Percentiles rank a stretch among this genome's conserved stretches.
Evolutionary conservation across 2,797 vertebrate species (phyloP).

Genomic region (Cyprinodon diabolis): DNA sequence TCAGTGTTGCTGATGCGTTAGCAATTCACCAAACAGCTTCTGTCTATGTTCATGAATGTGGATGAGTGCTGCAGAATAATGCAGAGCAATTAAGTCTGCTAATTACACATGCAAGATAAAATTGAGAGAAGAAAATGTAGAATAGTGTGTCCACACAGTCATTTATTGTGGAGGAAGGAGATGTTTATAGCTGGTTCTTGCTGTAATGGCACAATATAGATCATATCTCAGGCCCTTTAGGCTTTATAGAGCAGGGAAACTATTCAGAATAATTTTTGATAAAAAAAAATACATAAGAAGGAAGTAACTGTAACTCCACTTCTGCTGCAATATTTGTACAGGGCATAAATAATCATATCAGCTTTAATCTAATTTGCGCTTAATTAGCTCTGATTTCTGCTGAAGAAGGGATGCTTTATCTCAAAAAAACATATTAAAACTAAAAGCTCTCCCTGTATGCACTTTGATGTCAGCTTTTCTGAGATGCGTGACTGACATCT

Average conservation of each 20-base stretch:
- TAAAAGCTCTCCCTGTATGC: no score
- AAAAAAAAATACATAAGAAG: neutral
- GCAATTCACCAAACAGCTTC: conserved; percentile 38
- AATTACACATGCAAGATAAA: conserved; percentile 55
- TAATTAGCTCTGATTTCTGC: no score
- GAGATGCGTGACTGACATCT: neutral
- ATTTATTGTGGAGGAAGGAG: conserved; percentile 9
- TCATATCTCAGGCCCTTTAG: conserved; percentile 31
- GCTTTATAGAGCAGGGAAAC: conserved; percentile 3
- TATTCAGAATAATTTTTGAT: conserved; percentile 16
- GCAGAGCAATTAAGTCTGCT: conserved; percentile 49
- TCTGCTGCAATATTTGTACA: no score
- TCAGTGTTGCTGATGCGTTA: conserved; percentile 36
- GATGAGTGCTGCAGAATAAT: conserved; percentile 16
- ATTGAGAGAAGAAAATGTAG: conserved; percentile 27
- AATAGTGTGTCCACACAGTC: conserved; percentile 23
- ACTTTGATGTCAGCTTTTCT: neutral
- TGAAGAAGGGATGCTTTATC: neutral
- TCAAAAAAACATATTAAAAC: neutral
- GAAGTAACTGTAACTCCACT: neutral
- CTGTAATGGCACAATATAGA: conserved; percentile 39
- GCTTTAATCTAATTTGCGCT: no score
- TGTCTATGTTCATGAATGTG: conserved; percentile 19
- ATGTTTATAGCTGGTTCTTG: conserved; percentile 19
- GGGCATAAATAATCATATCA: no score